A percentile compares a stretch with the other conserved stretches of the same genome.
Conservation (phyloP, 2,797 vertebrate genomes). For the Dendrocincla fuliginosa region DNA sequence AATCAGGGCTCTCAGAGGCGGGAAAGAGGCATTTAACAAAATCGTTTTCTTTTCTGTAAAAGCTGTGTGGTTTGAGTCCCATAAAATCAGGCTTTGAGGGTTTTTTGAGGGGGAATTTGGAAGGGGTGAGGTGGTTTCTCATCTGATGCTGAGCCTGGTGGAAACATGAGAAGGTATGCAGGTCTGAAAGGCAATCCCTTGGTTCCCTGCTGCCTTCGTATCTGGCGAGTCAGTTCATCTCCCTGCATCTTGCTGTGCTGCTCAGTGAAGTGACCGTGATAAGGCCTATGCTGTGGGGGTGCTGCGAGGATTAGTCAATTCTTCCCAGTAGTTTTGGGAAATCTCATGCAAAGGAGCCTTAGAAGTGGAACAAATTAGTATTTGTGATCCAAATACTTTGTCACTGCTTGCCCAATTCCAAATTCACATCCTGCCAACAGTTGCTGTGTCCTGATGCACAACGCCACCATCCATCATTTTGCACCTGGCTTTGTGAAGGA, state of each 20-base stretch:
- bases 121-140: not conserved
- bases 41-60: not conserved
- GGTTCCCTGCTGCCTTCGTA: not conserved
- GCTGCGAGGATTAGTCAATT: fast-evolving
- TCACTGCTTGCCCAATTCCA: fast-evolving
- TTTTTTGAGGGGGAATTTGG: not conserved
- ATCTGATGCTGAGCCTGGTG: not conserved
- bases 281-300: fast-evolving
- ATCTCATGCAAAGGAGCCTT: not conserved
- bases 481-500: not conserved
- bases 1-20: not conserved
- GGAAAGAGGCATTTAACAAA: not conserved
- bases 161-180: not conserved
- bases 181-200: not conserved
- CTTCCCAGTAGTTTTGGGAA: not conserved
- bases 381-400: not conserved
- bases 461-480: not conserved
- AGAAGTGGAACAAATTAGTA: not conserved
- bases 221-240: not conserved
- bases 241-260: not conserved
- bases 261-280: not conserved
- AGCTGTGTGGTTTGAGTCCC: not conserved
- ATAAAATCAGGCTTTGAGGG: not conserved
- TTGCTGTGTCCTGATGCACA: fast-evolving
- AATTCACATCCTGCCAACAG: not conserved